phyloP scores from a whole-genome alignment of 2,797 vertebrate genomes.

The Xenops minutus region DNA sequence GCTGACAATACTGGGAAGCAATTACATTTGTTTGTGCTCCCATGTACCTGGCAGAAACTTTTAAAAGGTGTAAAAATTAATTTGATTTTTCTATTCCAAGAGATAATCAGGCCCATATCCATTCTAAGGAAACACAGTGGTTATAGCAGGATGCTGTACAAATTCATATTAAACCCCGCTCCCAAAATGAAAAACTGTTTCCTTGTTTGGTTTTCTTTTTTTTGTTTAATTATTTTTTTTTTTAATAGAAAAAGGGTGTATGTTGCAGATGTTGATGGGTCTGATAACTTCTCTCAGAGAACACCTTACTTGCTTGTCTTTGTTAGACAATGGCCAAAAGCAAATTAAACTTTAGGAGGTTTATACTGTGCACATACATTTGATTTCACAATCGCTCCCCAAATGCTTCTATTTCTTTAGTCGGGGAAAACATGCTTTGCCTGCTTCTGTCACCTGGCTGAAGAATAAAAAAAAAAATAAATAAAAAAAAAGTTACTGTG shows the following conservation, averaged over 20 bases:
- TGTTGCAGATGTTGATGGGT: neutral
- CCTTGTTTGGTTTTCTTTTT: neutral
- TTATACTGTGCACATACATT: neutral
- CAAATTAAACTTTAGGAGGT: conserved; percentile 48
- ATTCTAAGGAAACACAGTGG: neutral
- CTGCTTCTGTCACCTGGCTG: conserved; percentile 76
- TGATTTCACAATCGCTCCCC: conserved; percentile 24
- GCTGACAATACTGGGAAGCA: neutral
- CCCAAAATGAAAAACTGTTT: neutral
- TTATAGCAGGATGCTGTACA: neutral
- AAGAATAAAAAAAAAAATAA: conserved; percentile 56
- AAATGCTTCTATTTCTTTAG: conserved; percentile 43
- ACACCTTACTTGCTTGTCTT: neutral
- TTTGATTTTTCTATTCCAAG: neutral
- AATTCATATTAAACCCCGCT: neutral
- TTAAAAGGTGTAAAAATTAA: neutral
- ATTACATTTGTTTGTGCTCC: neutral
- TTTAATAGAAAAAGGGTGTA: neutral
- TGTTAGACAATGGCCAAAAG: conserved; percentile 54
- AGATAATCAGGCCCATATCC: neutral
- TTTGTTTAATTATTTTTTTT: too few relatives aligned
- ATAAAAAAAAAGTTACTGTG: conserved; percentile 81
- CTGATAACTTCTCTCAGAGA: conserved; percentile 4
- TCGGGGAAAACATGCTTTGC: conserved; percentile 56
- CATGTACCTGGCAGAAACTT: neutral